Conservation (phyloP, 2,113 vertebrate genomes). For the Dascyllus trimaculatus region DNA sequence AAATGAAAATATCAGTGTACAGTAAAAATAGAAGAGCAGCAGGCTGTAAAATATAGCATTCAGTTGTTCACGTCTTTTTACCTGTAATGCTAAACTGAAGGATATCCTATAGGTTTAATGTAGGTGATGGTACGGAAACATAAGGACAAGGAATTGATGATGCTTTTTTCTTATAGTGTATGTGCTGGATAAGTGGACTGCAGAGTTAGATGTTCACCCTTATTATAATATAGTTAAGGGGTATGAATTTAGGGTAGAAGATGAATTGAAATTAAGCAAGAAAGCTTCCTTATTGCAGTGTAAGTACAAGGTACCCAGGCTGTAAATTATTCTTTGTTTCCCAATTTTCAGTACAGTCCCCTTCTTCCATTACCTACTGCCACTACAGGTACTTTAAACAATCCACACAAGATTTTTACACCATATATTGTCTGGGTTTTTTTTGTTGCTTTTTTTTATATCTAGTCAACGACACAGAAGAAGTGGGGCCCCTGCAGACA, state of each 20-base stretch:
- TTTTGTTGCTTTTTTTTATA: not conserved
- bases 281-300: too few relatives aligned
- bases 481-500: constrained; percentile 85
- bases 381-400: too few relatives aligned
- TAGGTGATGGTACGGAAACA: not conserved
- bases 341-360: too few relatives aligned
- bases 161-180: too few relatives aligned
- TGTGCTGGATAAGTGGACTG: too few relatives aligned
- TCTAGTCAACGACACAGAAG: constrained; percentile 92
- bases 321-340: too few relatives aligned
- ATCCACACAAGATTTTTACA: too few relatives aligned
- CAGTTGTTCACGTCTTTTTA: not conserved
- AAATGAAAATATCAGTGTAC: not conserved
- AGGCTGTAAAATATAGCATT: not conserved
- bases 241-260: not conserved
- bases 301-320: too few relatives aligned
- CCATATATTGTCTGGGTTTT: too few relatives aligned
- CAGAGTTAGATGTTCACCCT: not conserved
- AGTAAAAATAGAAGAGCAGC: not conserved
- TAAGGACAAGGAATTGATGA: not conserved
- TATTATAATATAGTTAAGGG: not conserved
- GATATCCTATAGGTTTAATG: not conserved
- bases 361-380: too few relatives aligned
- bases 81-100: not conserved
- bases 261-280: too few relatives aligned